These are phyloP conservation scores for Siniperca chuatsi DNA, from an alignment of 2,113 vertebrate genomes.

Conservation along the genomic window DNA sequence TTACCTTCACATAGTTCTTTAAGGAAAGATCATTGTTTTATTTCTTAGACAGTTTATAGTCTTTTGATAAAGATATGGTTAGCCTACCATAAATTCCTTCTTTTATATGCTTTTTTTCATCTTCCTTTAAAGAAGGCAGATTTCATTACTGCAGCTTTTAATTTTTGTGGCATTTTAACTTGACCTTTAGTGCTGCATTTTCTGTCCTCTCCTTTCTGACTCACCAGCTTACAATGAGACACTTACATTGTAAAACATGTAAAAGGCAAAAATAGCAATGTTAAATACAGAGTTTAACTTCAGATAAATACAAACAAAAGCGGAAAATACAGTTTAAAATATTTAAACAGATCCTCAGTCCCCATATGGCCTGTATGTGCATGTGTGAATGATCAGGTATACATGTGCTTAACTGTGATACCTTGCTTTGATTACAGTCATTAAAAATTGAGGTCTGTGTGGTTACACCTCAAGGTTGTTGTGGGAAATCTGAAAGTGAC, in stretches of 20 bases:
- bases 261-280: too few species aligned
- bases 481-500: conserved; percentile 48
- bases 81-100: neutral
- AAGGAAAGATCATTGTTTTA: neutral
- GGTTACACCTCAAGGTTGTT: conserved; percentile 30
- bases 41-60: neutral
- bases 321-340: neutral
- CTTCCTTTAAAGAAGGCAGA: neutral
- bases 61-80: neutral
- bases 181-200: neutral
- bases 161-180: conserved; percentile 2
- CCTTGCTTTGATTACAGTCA: conserved; percentile 19
- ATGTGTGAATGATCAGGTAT: conserved; percentile 21
- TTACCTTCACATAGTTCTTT: neutral
- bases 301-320: neutral
- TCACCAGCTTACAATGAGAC: neutral
- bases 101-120: neutral
- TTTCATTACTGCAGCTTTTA: neutral
- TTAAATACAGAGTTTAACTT: too few species aligned
- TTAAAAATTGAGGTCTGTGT: conserved; percentile 44
- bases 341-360: neutral
- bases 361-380: neutral
- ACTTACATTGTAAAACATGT: neutral
- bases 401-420: conserved; percentile 19
- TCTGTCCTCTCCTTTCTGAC: neutral